These are phyloP conservation scores for Chrysolina oricalcia DNA, from an alignment of 2,888 invertebrate genomes.

Conservation along the genomic window DNA sequence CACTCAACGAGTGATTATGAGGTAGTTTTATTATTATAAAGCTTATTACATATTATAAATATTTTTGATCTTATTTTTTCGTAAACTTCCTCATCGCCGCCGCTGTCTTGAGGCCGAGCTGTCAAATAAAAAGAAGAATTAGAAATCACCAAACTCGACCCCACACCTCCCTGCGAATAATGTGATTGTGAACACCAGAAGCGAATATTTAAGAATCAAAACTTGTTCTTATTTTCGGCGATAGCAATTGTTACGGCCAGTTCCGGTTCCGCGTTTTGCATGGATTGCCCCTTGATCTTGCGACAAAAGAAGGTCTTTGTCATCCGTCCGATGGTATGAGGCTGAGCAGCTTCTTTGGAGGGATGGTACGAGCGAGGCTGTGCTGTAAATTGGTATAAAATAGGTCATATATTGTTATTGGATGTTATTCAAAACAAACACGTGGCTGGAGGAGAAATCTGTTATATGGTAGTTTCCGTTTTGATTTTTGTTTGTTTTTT, in stretches of 20 bases:
- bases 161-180: slow-evolving; percentile 40
- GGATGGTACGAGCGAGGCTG: slow-evolving; percentile 19
- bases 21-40: no score
- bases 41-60: no score
- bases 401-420: slow-evolving; percentile 19
- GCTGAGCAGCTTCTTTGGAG: slow-evolving; percentile 31
- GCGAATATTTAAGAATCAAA: slow-evolving; percentile 63
- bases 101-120: slow-evolving; percentile 40
- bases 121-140: slow-evolving; percentile 52
- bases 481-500: no score
- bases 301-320: slow-evolving; percentile 42
- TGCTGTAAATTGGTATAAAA: slow-evolving; percentile 1
- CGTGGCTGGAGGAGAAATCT: neutral
- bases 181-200: slow-evolving; percentile 57
- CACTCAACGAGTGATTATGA: no score
- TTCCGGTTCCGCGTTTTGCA: slow-evolving; percentile 69
- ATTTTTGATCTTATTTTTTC: no score
- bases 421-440: slow-evolving; percentile 16
- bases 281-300: slow-evolving; percentile 59
- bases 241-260: slow-evolving; percentile 64
- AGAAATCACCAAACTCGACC: slow-evolving; percentile 48
- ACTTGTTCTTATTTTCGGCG: slow-evolving; percentile 69
- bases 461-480: neutral
- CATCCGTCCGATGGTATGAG: slow-evolving; percentile 21
- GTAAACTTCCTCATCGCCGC: slow-evolving; percentile 41